Evolutionary conservation across 2,888 invertebrate species (phyloP).

Genomic region (Eucera pruinosa): DNA sequence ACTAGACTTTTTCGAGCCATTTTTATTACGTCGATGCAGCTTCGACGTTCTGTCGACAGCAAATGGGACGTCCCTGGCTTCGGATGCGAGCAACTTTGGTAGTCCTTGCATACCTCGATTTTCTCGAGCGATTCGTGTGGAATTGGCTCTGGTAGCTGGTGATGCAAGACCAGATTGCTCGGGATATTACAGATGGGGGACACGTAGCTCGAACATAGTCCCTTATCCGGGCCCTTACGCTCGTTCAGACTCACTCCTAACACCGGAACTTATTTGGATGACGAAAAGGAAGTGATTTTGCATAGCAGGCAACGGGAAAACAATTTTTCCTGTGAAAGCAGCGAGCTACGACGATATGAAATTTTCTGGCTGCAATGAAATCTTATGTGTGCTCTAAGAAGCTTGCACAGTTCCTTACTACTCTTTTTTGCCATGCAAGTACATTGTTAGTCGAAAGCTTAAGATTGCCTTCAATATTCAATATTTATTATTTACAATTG

Average conservation of each 20-base stretch:
- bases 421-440: too few relatives aligned
- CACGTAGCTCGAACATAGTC: background rate
- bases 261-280: constrained; percentile 6
- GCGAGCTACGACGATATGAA: background rate
- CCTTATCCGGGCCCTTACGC: background rate
- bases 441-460: too few relatives aligned
- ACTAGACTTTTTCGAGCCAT: background rate
- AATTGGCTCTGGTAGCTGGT: constrained; percentile 28
- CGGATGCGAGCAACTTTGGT: background rate
- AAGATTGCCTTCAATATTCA: too few relatives aligned
- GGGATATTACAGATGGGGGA: constrained; percentile 33
- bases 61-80: constrained; percentile 15
- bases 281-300: constrained; percentile 14
- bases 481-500: too few relatives aligned
- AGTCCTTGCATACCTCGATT: constrained; percentile 26
- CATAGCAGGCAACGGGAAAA: background rate
- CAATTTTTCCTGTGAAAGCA: constrained; percentile 1
- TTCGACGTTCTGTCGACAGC: constrained; percentile 13
- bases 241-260: background rate
- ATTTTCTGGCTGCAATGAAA: too few relatives aligned
- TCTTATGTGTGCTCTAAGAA: too few relatives aligned
- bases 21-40: constrained; percentile 5
- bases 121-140: constrained; percentile 23
- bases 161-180: constrained; percentile 32
- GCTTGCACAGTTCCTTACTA: too few relatives aligned